Evolutionary conservation across 1,140 invertebrate genomes (phyloP).

Genomic region (Drosophila grimshawi): DNA sequence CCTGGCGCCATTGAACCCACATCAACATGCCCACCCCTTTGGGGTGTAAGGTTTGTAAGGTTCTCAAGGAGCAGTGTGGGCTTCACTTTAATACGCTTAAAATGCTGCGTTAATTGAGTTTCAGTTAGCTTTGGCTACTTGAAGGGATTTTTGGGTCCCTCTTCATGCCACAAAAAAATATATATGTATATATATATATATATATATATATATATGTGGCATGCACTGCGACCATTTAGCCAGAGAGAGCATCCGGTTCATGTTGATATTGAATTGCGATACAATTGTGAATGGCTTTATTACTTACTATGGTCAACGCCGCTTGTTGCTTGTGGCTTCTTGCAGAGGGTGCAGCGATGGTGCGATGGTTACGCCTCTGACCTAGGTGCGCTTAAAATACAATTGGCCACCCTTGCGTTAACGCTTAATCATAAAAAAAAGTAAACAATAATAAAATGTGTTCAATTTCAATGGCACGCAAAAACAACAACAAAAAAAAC

Average conservation of each 20-base stretch:
- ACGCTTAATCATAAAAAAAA: constrained; percentile 60
- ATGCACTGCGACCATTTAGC: constrained; percentile 64
- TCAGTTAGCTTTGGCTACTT: constrained; percentile 43
- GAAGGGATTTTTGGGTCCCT: neutral
- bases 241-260: constrained; percentile 58
- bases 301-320: constrained; percentile 50
- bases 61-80: constrained; percentile 11
- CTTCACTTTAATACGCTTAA: constrained; percentile 63
- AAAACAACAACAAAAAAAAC: constrained; percentile 10
- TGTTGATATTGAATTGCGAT: constrained; percentile 63
- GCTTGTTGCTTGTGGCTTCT: constrained; percentile 33
- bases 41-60: constrained; percentile 6
- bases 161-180: constrained; percentile 2
- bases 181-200: too few species aligned
- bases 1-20: constrained; percentile 27
- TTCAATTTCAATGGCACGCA: constrained; percentile 61
- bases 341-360: constrained; percentile 18
- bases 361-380: constrained; percentile 34
- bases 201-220: constrained; percentile 18
- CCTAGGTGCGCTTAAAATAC: constrained; percentile 5
- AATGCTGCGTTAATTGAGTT: constrained; percentile 69
- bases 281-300: constrained; percentile 62
- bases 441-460: constrained; percentile 46
- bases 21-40: constrained; percentile 1
- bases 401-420: constrained; percentile 34